Base-by-base conservation (phyloP, 2,888 invertebrate species). In the Gnatocerus cornutus region DNA sequence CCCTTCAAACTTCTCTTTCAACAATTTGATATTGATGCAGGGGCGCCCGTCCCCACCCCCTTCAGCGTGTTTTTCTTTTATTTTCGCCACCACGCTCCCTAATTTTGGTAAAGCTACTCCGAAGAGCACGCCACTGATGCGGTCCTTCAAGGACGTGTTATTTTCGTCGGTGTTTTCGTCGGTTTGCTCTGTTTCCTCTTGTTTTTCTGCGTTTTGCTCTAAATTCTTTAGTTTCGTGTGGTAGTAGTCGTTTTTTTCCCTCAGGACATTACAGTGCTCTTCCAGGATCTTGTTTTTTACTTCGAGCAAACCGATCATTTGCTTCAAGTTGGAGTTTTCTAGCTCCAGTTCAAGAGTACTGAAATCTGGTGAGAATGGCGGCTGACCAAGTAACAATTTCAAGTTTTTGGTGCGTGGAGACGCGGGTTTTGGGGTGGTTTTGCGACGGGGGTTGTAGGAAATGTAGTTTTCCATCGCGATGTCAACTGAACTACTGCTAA, bases 71-170 rank as follows among this genome's bases (percentile, higher is more conserved):
- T 33, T 55, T 16, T 55, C 55, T 39, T 13, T 13, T 16, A 55
- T 14, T 21, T 55, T 55, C 1, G 12, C 3, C 3, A 14, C 10
- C 3, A 55, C 10, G 8, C 14, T 14, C 14, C 30, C 9, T 1
- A 55, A 16, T 37, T 55, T 55, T n/a, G 55, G 55, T 13, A 55
- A 33, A 13, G 37, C 39, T 8, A 55, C 33, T 3, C 55, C 55
- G 16, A 55, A 55, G 4, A 55, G 8, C 6, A 37, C 55, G 3
- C 55, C 55, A 39, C 37, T 37, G 37, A 55, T 39, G 16, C 55
- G 37, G 6, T 55, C 55, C 10, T 55, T 55, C n/a, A 39, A 39
- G 6, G 33, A 55, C 37, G 37, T 39, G 16, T 55, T 53, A 13
- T 37, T 10, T 39, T 39, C n/a, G 14, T n/a, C 37, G 13, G 14